These are phyloP conservation scores for Cynopterus sphinx DNA, from an alignment of 2,797 vertebrate species.

Conservation along the genomic window DNA sequence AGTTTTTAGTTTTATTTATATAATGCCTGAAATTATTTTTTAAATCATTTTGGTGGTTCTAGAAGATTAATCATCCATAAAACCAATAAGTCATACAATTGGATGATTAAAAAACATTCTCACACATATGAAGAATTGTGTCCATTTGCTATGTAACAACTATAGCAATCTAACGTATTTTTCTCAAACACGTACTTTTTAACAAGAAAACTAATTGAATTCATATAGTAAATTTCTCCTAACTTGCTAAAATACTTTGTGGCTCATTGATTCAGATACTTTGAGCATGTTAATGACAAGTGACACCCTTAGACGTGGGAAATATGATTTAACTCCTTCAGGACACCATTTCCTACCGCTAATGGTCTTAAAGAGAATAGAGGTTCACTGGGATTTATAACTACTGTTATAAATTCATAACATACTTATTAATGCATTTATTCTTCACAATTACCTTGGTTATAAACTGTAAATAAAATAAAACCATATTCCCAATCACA, in stretches of 20 bases:
- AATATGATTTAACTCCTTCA: background rate
- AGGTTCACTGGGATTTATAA: background rate
- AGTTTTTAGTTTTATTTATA: background rate
- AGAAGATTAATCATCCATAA: constrained; percentile 13
- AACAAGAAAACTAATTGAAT: constrained; percentile 48
- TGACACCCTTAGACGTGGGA: background rate
- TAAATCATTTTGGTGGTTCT: background rate
- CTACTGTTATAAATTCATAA: background rate
- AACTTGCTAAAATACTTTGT: background rate
- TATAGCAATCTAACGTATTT: background rate
- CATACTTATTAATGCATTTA: background rate
- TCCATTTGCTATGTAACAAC: background rate
- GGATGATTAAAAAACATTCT: background rate
- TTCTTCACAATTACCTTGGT: background rate
- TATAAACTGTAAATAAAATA: background rate
- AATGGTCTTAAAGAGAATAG: background rate
- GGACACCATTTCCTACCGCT: background rate
- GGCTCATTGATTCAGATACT: constrained; percentile 23
- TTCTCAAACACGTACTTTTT: background rate
- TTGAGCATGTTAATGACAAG: background rate
- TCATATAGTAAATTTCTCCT: background rate
- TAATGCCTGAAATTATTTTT: background rate
- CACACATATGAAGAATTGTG: background rate
- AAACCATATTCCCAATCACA: background rate
- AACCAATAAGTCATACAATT: background rate